Evolutionary conservation across 2,888 invertebrate genomes (phyloP), one percentile per base, ranked within the genome.

Genomic region (Drosophila yooni): DNA sequence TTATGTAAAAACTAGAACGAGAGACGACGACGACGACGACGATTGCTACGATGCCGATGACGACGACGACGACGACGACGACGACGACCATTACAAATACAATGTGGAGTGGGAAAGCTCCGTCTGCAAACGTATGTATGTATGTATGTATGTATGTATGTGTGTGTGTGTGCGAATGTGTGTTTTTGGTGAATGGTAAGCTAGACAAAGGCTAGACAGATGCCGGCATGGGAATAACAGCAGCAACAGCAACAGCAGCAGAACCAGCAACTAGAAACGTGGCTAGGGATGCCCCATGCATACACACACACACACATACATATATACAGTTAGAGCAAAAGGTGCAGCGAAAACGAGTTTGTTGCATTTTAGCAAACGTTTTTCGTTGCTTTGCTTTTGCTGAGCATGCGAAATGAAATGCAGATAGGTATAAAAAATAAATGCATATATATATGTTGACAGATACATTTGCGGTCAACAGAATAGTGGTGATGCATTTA

Each of bases 1-100:
- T 88, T 88, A 71, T 87, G 86, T 85, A 88, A 89, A 86, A 86
- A 86, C 86, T 89, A 86, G 71, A 74, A 70, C 72, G 74, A 82
- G 88, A 60, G 59, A 67, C 79, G 58, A 73, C 58, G 59, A 52
- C 40, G 66, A 67, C 11, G 65, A 21, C 38, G 53, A 53, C 18
- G 74, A 59, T 51, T 65, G 60, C 25, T 59, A 59, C 36, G 67
- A 68, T 11, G 56, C 53, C 50, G 72, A 70, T 51, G 70, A 64
- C 40, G 27, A 52, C 50, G 38, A 52, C 31, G 70, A 64, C 40
- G 27, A 52, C 50, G 38, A 52, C 31, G 70, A 58, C 18, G 53
- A 64, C 56, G 64, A 63, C 80, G 82, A 72, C 78, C 71, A 72
- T 88, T 83, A 81, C 86, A 83, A 70, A 68, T 40, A 64, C 62